Evolutionary conservation across 2,888 invertebrate species (phyloP).

Genomic region (Plagodis dolabraria): DNA sequence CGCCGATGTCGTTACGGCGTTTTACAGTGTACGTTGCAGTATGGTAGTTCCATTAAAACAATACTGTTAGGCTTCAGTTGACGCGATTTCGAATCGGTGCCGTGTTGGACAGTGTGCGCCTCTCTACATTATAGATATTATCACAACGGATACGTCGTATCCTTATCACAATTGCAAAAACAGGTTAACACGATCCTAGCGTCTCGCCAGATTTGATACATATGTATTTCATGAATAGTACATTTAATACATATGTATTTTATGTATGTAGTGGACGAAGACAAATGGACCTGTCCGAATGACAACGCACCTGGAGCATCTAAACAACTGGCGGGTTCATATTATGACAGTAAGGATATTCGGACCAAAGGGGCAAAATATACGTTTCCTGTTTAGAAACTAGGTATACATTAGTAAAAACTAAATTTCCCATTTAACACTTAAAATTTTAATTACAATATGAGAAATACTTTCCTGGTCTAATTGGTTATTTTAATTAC

Average conservation of each 20-base stretch:
- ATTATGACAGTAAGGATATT: background rate
- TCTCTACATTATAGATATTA: background rate
- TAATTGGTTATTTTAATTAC: no score
- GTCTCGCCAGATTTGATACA: conserved; percentile 13
- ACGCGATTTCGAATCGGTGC: no score
- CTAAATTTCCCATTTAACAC: no score
- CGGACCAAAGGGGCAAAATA: background rate
- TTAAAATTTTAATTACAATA: no score
- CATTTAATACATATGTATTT: conserved; percentile 13
- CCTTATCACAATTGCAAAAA: conserved; percentile 13
- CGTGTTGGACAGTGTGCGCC: no score
- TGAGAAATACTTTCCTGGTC: no score
- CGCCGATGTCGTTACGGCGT: no score
- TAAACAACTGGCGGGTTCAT: conserved; percentile 3
- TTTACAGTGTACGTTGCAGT: no score
- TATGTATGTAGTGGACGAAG: conserved; percentile 17
- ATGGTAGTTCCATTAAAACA: no score
- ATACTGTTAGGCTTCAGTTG: no score
- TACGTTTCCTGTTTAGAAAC: no score
- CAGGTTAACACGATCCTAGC: conserved; percentile 8
- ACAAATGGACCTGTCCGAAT: conserved; percentile 27
- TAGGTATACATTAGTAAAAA: no score
- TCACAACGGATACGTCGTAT: background rate
- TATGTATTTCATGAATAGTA: conserved; percentile 17
- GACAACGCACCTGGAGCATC: conserved; percentile 23